Conservation (phyloP, 92 coral and sea anemone species). For the Siderastrea radians region DNA sequence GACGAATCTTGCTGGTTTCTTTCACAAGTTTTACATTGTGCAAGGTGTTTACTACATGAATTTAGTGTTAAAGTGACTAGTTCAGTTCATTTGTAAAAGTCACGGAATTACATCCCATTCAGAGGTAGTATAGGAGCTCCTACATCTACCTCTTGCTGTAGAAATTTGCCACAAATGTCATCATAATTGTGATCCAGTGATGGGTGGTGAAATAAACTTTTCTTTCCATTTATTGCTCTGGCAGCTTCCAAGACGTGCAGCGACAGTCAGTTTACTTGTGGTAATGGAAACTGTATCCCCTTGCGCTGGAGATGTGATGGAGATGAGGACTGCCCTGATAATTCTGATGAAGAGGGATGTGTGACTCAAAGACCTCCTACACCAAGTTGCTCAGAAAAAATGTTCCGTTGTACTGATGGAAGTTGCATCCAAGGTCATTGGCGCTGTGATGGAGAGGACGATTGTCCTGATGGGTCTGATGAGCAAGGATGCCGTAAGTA, state of each 20-base stretch:
- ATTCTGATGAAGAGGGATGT: slow-evolving; percentile 73
- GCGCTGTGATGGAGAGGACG: slow-evolving; percentile 86
- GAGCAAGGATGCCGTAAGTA: slow-evolving; percentile 72
- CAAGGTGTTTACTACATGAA: too few relatives aligned
- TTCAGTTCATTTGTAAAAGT: too few relatives aligned
- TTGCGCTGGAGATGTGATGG: slow-evolving; percentile 77
- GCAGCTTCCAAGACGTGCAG: slow-evolving; percentile 43
- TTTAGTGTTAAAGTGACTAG: too few relatives aligned
- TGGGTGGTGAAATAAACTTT: slow-evolving; percentile 51
- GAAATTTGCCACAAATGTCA: too few relatives aligned
- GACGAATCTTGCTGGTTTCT: too few relatives aligned
- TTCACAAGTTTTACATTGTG: too few relatives aligned
- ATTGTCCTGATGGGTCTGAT: slow-evolving; percentile 78
- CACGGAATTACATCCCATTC: too few relatives aligned
- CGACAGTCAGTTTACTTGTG: slow-evolving; percentile 58
- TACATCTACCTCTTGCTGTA: too few relatives aligned
- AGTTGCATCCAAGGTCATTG: slow-evolving; percentile 82
- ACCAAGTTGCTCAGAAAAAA: slow-evolving; percentile 57
- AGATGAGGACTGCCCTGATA: slow-evolving; percentile 67
- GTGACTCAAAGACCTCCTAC: slow-evolving; percentile 41
- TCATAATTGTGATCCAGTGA: not conserved
- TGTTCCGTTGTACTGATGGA: slow-evolving; percentile 83
- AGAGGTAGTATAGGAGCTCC: too few relatives aligned
- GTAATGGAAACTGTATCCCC: slow-evolving; percentile 57
- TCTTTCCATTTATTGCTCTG: not conserved